Evolutionary conservation across 2,888 invertebrate species (phyloP), one percentile per base, ranked within the genome.

Genomic region (Helicoverpa assulta): DNA sequence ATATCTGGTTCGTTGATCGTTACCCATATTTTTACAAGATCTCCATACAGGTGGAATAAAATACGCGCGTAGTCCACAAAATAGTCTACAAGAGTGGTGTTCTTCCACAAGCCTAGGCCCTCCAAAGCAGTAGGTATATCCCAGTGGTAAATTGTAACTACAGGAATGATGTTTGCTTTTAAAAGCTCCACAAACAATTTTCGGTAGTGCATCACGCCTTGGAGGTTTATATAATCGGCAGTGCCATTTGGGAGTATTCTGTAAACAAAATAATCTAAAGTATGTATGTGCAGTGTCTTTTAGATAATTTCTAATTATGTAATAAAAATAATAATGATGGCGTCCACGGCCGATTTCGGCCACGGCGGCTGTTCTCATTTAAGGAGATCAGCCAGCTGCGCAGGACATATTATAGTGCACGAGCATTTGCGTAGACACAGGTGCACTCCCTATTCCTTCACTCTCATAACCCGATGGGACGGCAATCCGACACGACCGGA

Each of bases 131-230:
- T 51, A n/a, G 75, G 75, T 55, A 74, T 51, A 16, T 74, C 67
- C 70, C 74, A 76, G 52, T 76, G 75, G 37, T 66, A 69, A 7
- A 73, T 10, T 1, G 69, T 66, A 2, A 75, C 51, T 12, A 70
- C 40, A 5, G 66, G 66, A 50, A 14, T 65, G 5, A 73, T 69
- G n/a, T 66, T 53, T 2, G 59, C 65, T 16, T 69, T 69, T 14
- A 75, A 8, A 21, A 75, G 57, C 21, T 55, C 29, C 14, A 65
- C 55, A 8, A 74, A 61, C 14, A 68, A 51, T 8, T 26, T 67
- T 10, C 59, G 10, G 16, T 74, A 74, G 37, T 58, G 60, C 18
- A 18, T 10, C 3, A 70, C 57, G 5, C 75, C 61, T 51, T 55
- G 29, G 8, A 7, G 50, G 33, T 76, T 70, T 33, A 74, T 70